These are phyloP conservation scores for Stegodyphus mimosarum DNA, from an alignment of 1,140 invertebrate genomes.

Conservation along the genomic window DNA sequence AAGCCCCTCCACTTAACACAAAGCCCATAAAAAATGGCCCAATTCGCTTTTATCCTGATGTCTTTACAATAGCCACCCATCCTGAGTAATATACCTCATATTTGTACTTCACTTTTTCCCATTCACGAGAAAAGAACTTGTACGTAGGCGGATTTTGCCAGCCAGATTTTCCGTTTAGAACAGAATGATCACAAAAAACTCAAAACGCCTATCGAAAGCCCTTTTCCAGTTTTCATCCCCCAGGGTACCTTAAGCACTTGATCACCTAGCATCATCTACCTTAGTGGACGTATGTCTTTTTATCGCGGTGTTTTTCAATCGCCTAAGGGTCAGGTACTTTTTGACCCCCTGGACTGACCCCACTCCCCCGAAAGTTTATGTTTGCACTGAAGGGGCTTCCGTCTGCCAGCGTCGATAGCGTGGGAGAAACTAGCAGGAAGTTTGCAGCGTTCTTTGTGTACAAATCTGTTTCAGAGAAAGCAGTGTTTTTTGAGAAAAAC, in stretches of 20 bases:
- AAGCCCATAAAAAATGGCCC: no score
- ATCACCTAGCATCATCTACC: not conserved
- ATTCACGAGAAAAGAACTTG: constrained; percentile 4
- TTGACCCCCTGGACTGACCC: constrained; percentile 45
- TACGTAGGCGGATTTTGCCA: constrained; percentile 16
- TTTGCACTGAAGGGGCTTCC: constrained; percentile 7
- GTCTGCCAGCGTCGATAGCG: not conserved
- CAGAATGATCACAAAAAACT: constrained; percentile 35
- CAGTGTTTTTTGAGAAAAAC: no score
- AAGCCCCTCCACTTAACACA: no score
- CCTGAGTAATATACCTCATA: constrained; percentile 28
- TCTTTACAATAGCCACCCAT: not conserved
- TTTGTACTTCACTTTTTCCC: constrained; percentile 34
- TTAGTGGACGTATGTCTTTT: not conserved
- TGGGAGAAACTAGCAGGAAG: constrained; percentile 42
- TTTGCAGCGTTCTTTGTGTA: constrained; percentile 35
- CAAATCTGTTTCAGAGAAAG: not conserved
- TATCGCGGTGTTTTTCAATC: constrained; percentile 12
- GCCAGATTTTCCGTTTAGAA: not conserved
- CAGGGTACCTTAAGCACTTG: not conserved
- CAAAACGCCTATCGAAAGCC: not conserved
- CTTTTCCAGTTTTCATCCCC: not conserved
- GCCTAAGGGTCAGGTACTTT: constrained; percentile 47
- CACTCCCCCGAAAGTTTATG: not conserved
- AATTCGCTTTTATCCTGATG: no score